Evolutionary conservation across 1,140 invertebrate species (phyloP), one percentile per base, ranked within the genome.

Genomic region (Drosophila bocqueti): DNA sequence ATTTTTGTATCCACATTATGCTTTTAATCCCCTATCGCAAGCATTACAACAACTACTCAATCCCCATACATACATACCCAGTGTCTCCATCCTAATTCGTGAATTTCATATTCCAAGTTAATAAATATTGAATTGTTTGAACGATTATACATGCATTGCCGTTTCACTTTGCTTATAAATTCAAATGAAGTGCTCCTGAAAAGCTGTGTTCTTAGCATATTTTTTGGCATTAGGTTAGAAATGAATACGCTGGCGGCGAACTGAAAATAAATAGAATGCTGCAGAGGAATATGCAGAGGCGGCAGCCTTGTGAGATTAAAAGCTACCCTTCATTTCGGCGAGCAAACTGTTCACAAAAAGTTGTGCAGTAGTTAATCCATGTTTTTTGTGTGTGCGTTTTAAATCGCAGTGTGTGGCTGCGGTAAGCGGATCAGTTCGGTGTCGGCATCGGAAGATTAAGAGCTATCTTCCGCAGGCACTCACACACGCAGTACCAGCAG

Each of bases 41-140:
- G 74, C 74, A 76, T 67, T 67, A 67, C 61, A 76, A 66, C 61
- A 52, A 54, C 38, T 31, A 68, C 40, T 29, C 36, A 45, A 18
- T 2, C 21, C 31, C 16, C 50, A 54, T 16, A 55, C 52, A 55
- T 21, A 31, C 16, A 21, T n/a, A 54, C 46, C 36, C 36, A 43
- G 31, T 65, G 40, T 58, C 57, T 34, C 58, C 60, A 76, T 55
- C 38, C 46, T 21, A 46, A 58, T 49, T 71, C 50, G 43, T 68
- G 57, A 36, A 34, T 58, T 58, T 59, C 42, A 21, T 72, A 50
- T 43, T 68, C 46, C n/a, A 10, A 67, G 69, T 71, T 46, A 73
- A 73, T 73, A 73, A 73, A 73, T 60, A 72, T 60, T 73, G 55
- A 73, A 73, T 73, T 73, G 71, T 73, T 73, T 73, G n/a, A 73